Conservation (phyloP, 1,140 invertebrate species). For the Psilanteris sp. region DNA sequence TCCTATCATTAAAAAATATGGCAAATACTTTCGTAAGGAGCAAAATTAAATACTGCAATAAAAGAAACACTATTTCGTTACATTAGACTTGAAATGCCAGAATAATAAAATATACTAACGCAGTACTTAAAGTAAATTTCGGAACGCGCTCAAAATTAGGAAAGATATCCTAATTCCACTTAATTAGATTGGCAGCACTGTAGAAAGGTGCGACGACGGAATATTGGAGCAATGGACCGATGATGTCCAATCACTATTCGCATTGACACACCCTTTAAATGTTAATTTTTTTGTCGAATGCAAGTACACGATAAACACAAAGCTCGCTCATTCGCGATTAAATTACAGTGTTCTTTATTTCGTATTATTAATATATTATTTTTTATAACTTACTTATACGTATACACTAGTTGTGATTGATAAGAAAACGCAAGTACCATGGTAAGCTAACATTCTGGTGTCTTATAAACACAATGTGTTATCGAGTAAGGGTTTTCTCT, state of each 20-base stretch:
- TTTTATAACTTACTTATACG: constrained; percentile 6
- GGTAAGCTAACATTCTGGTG: constrained; percentile 66
- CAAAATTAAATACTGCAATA: too few relatives aligned
- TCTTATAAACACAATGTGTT: background rate
- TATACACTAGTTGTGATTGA: constrained; percentile 10
- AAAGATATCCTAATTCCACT: too few relatives aligned
- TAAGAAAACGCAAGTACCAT: constrained; percentile 46
- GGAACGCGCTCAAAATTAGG: too few relatives aligned
- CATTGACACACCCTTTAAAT: constrained; percentile 78
- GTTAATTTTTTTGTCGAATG: constrained; percentile 70
- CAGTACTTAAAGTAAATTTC: too few relatives aligned
- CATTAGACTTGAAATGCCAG: too few relatives aligned
- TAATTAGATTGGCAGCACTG: constrained; percentile 45
- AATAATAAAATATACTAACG: too few relatives aligned
- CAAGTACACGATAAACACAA: constrained; percentile 36
- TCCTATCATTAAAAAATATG: too few relatives aligned
- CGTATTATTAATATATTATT: constrained; percentile 19
- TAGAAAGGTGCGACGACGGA: constrained; percentile 7
- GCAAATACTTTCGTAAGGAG: too few relatives aligned
- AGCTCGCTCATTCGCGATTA: constrained; percentile 14
- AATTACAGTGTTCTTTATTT: constrained; percentile 10
- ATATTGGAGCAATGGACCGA: constrained; percentile 26
- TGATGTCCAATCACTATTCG: constrained; percentile 66
- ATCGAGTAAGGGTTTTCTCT: background rate
- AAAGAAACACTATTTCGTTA: too few relatives aligned